Evolutionary conservation across 2,797 vertebrate species (phyloP).

Genomic region (Euthynnus affinis): DNA sequence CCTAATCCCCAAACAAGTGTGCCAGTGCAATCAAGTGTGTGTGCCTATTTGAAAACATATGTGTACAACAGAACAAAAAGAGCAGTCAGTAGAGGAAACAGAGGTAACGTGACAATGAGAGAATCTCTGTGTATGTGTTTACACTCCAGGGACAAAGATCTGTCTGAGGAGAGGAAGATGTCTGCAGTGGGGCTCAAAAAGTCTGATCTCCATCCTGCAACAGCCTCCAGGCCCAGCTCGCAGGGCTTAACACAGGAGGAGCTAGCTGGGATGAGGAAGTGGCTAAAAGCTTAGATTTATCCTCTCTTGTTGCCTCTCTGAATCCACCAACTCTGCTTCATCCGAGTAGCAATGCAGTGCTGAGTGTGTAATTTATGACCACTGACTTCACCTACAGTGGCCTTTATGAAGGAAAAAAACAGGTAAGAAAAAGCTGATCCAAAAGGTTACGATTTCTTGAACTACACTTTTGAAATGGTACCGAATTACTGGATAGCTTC

Average conservation of each 20-base stretch:
- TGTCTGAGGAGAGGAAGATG: conserved; percentile 36
- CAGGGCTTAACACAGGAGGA: conserved; percentile 57
- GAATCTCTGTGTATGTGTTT: conserved; percentile 23
- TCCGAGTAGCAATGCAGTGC: conserved; percentile 8
- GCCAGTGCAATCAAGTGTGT: conserved; percentile 57
- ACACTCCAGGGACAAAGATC: conserved; percentile 35
- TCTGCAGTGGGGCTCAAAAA: conserved; percentile 52
- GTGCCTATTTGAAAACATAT: conserved; percentile 32
- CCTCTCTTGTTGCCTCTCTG: conserved; percentile 17
- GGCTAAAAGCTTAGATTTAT: conserved; percentile 55
- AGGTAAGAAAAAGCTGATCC: conserved; percentile 5
- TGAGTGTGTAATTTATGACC: conserved; percentile 46
- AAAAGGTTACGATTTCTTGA: conserved; percentile 41
- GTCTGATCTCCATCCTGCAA: conserved; percentile 52
- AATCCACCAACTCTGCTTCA: conserved; percentile 36
- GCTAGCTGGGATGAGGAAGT: conserved; percentile 47
- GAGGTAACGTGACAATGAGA: conserved; percentile 25
- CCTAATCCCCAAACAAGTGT: conserved; percentile 67
- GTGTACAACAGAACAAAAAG: conserved; percentile 33
- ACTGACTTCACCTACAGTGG: conserved; percentile 33
- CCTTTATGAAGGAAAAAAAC: conserved; percentile 5
- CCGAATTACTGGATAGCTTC: conserved; percentile 21
- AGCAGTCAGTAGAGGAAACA: conserved; percentile 19
- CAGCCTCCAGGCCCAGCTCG: conserved; percentile 49
- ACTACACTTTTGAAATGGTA: conserved; percentile 27